A percentile compares a stretch with the other conserved stretches of the same genome.
Evolutionary conservation across 2,113 vertebrate genomes (phyloP).

Genomic region (Corythornis cristatus): DNA sequence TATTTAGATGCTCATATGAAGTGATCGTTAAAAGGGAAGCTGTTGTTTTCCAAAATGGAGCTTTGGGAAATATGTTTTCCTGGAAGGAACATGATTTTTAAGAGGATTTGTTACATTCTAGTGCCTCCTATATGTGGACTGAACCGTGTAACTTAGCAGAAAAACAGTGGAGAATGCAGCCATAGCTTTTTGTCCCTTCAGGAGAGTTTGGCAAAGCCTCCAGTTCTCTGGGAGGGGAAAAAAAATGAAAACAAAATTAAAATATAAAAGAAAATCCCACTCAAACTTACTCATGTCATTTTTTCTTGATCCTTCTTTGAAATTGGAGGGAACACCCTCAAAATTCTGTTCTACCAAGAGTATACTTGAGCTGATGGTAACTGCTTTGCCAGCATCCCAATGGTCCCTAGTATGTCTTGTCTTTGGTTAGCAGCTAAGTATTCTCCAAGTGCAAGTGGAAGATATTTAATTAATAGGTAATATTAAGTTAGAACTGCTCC

Average conservation of each 20-base stretch:
- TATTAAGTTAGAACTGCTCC: neutral
- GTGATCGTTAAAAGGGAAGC: neutral
- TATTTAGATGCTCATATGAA: neutral
- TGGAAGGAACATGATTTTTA: fast-evolving
- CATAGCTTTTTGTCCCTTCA: neutral
- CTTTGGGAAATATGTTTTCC: fast-evolving
- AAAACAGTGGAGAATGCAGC: neutral
- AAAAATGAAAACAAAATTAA: no score
- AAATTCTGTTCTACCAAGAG: neutral
- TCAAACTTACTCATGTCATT: neutral
- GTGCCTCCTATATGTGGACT: neutral
- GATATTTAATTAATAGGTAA: neutral
- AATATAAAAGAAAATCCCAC: neutral
- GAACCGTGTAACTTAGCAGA: neutral
- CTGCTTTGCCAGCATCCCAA: neutral
- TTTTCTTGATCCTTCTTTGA: neutral
- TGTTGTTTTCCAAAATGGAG: neutral
- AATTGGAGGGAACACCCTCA: neutral
- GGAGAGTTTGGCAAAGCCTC: neutral
- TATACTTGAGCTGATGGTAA: neutral
- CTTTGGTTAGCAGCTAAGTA: neutral
- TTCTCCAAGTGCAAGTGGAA: neutral
- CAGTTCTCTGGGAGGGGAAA: neutral
- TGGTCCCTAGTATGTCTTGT: no score
- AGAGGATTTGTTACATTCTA: neutral